These are phyloP conservation scores for Unio pictorum DNA, from an alignment of 2,888 invertebrate genomes.

Conservation along the genomic window DNA sequence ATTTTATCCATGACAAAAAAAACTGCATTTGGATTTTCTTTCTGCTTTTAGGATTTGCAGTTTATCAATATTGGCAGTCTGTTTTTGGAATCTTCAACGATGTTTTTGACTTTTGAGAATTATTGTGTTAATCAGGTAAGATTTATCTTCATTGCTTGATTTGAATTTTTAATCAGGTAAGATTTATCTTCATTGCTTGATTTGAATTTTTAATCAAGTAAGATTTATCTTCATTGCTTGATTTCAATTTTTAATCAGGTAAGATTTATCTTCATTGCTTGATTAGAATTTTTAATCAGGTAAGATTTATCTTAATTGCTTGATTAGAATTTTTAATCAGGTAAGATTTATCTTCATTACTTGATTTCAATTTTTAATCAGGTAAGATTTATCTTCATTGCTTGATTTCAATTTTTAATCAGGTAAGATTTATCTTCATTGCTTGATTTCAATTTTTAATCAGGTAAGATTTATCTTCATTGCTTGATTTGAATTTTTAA, in stretches of 20 bases:
- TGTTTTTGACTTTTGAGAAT: conserved; percentile 94
- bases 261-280: conserved; percentile 12
- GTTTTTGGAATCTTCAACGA: conserved; percentile 87
- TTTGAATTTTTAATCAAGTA: conserved; percentile 77
- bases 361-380: not conserved
- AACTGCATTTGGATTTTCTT: not conserved
- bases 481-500: no score
- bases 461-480: no score
- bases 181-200: conserved; percentile 1
- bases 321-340: not conserved
- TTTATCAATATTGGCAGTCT: conserved; percentile 93
- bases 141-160: not conserved
- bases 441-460: not conserved
- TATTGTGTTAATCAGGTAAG: conserved; percentile 88
- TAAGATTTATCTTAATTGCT: no score
- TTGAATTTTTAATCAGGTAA: conserved; percentile 77
- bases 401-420: not conserved
- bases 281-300: no score
- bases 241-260: conserved; percentile 77
- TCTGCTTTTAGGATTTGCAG: conserved; percentile 78
- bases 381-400: no score
- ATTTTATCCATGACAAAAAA: no score
- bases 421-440: no score
- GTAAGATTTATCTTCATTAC: no score
- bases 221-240: conserved; percentile 4